Base-by-base conservation (phyloP, 2,888 invertebrate genomes). In the Tinea trinotella region DNA sequence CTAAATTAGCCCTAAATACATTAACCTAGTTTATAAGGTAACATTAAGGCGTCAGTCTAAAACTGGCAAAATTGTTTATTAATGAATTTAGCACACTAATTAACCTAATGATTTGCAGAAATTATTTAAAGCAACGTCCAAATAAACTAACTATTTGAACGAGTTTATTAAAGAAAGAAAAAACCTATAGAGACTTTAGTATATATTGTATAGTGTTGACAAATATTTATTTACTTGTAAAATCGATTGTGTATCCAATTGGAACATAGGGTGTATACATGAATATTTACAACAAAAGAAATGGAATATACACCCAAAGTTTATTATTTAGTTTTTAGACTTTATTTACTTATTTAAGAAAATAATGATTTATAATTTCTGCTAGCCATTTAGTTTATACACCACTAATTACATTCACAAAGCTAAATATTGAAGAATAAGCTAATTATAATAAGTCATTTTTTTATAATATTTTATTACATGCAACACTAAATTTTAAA, bases 101-200 rank as follows among this genome's bases (percentile, higher is more conserved):
- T 17, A 6, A 12, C 9, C 18, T 5, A 48, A 48, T 48, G 48
- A 48, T 48, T 48, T 48, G 48, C 48, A 48, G 48, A 48, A 48
- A 48, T 40, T 40, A 40, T 40, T 4, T 4, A 30, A 10, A 30
- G n/a, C 30, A 4, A 30, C 30, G 7, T 30, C 30, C 7, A 30
- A 30, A 30, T n/a, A n/a, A n/a, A n/a, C n/a, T n/a, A n/a, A n/a
- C n/a, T n/a, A n/a, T n/a, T n/a, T n/a, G n/a, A n/a, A n/a, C n/a
- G n/a, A n/a, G n/a, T n/a, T n/a, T n/a, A n/a, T n/a, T n/a, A n/a
- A n/a, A n/a, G n/a, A n/a, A n/a, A n/a, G n/a, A n/a, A n/a, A n/a
- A n/a, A n/a, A n/a, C n/a, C n/a, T n/a, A n/a, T n/a, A n/a, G n/a
- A n/a, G n/a, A n/a, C n/a, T n/a, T n/a, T n/a, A n/a, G n/a, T n/a